Conservation (phyloP, 2,888 invertebrate genomes). For the Acleris emargana region DNA sequence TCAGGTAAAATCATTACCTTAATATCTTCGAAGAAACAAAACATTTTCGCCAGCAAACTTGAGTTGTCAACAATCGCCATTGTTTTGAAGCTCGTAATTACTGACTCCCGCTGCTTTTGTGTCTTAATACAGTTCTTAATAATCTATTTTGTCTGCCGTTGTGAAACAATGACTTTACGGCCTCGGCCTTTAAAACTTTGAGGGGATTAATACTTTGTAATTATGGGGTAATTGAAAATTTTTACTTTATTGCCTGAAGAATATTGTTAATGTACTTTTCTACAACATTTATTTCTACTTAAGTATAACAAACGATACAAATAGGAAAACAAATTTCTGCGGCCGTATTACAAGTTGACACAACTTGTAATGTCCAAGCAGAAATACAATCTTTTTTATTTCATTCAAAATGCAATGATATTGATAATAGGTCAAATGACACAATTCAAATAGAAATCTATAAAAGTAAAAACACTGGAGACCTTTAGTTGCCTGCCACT, state of each 20-base stretch:
- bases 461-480: no score
- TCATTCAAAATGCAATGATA: no score
- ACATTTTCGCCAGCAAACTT: background rate
- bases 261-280: background rate
- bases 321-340: no score
- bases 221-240: background rate
- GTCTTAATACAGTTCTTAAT: slow-evolving; percentile 10
- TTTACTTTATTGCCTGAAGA: background rate
- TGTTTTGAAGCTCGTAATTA: slow-evolving; percentile 4
- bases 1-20: background rate
- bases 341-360: no score
- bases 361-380: no score
- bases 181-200: background rate
- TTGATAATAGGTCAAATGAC: no score
- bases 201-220: background rate
- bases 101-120: slow-evolving; percentile 8
- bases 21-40: background rate
- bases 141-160: slow-evolving; percentile 7
- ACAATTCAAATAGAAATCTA: no score
- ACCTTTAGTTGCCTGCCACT: no score
- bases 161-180: slow-evolving; percentile 5
- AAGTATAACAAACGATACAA: no score
- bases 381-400: no score
- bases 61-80: slow-evolving; percentile 7
- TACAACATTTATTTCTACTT: no score